Evolutionary conservation across 1,140 invertebrate genomes (phyloP), one percentile per base, ranked within the genome.

Genomic region (Atta colombica): DNA sequence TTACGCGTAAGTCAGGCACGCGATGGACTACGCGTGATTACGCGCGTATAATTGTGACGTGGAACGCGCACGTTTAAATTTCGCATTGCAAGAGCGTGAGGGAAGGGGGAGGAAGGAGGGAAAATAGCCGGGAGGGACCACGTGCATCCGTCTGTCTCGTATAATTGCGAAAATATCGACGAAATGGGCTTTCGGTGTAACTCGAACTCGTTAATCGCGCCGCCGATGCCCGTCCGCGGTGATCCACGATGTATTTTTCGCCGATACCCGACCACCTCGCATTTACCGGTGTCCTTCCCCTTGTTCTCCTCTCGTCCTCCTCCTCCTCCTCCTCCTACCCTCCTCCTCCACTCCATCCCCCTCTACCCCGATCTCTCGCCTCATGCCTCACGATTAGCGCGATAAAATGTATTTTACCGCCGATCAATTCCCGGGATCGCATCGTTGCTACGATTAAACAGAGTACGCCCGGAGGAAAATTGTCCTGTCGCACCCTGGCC

Each of bases 141-240:
- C 66, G 66, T 28, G 58, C 74, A 45, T 35, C 65, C 49, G 49
- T 69, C 55, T 39, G 80, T 2, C 66, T 61, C 55, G 39, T 61
- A 84, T 84, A 84, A 84, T 84, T 74, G 80, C 55, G 69, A 84
- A 84, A 84, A 84, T 74, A 84, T 84, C 80, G 80, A 39, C 69
- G 69, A 84, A 84, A 84, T 84, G 80, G 80, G 49, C 69, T 84
- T 84, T 84, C 80, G 80, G 69, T 84, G 80, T 84, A 84, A 75
- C 80, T 69, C 69, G 55, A 25, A 39, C 55, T 74, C 80, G 80
- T 82, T 82, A 82, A 82, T 82, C 68, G 80, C 80, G 69, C 69
- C 80, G 68, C 21, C 51, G 68, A 21, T 35, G 55, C 69, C 31
- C 68, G 69, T 74, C 21, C 78, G 68, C 51, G 78, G 69, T 75